Evolutionary conservation across 2,797 vertebrate species (phyloP), one percentile per base, ranked within the genome.

Genomic region (Syngnathus rostellatus): DNA sequence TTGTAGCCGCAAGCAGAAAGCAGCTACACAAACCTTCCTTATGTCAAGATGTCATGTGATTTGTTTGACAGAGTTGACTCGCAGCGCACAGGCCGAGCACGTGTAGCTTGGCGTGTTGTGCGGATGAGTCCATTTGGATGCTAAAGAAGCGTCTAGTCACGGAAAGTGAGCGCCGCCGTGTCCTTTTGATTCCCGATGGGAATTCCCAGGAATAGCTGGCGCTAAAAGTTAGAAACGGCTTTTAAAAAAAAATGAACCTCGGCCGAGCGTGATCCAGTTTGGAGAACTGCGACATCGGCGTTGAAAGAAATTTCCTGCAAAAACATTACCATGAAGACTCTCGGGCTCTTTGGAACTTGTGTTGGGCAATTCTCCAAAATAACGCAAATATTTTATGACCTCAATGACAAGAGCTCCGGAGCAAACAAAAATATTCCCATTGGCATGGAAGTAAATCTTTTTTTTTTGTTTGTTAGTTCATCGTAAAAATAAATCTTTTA

Each of bases 171-270:
- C 39, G 61, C 64, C 25, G 41, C 68, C 74, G 69, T 62, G 64
- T 77, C 63, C 51, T 71, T 78, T 75, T 79, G 74, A 81, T 81
- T 80, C 75, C 68, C 68, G 62, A 69, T 77, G 76, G 85, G 84
- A 83, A 81, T 86, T 79, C 77, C 77, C 82, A 80, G 83, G 80
- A 86, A 79, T 82, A 74, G 61, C 63, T 72, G 72, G 48, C 77
- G 23, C 23, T 1, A 23, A 23, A 23, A 23, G 23, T 23, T 23
- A 23, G 23, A 23, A 23, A 23, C 11, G 7, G 11, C 19, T 8
- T 37, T 37, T 37, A 7, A 9, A 57, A 37, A 37, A 37, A 37
- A 57, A 37, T 21, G 10, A 10, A 23, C 19, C n/a, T 23, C n/a
- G 21, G n/a, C n/a, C 31, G 31, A 31, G 31, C 3, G 0, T 11